Conservation (phyloP, 2,888 invertebrate species). For the Apotomis turbidana region DNA sequence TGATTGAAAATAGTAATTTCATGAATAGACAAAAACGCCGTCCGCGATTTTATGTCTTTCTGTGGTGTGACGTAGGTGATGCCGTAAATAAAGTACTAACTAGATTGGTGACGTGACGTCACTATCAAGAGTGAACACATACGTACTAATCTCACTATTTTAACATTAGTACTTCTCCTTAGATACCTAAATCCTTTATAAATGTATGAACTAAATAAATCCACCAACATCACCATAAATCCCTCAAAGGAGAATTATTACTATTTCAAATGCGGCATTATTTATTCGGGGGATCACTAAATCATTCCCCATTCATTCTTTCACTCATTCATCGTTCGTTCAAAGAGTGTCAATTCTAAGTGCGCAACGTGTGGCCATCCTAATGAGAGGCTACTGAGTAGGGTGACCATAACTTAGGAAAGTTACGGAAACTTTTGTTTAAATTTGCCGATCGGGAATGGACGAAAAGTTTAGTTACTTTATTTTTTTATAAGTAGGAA, state of each 20-base stretch:
- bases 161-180: no score
- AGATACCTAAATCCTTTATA: neutral
- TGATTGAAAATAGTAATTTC: no score
- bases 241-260: conserved; percentile 20
- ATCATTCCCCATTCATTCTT: conserved; percentile 37
- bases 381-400: conserved; percentile 38
- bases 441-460: no score
- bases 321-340: conserved; percentile 33
- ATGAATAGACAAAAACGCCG: no score
- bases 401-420: conserved; percentile 1
- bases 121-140: no score
- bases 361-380: conserved; percentile 36
- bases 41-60: no score
- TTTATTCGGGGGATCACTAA: conserved; percentile 24
- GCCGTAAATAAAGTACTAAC: no score
- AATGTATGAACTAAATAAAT: conserved; percentile 8
- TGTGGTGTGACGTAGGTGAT: no score
- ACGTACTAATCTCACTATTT: no score
- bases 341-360: conserved; percentile 37
- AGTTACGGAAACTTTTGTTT: neutral
- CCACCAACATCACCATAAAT: conserved; percentile 3
- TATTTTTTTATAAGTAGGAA: no score
- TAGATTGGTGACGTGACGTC: no score
- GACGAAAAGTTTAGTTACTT: no score
- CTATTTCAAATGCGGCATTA: conserved; percentile 19